Evolutionary conservation across 92 coral and sea anemone genomes (phyloP).

Genomic region (Pocillopora grandis): DNA sequence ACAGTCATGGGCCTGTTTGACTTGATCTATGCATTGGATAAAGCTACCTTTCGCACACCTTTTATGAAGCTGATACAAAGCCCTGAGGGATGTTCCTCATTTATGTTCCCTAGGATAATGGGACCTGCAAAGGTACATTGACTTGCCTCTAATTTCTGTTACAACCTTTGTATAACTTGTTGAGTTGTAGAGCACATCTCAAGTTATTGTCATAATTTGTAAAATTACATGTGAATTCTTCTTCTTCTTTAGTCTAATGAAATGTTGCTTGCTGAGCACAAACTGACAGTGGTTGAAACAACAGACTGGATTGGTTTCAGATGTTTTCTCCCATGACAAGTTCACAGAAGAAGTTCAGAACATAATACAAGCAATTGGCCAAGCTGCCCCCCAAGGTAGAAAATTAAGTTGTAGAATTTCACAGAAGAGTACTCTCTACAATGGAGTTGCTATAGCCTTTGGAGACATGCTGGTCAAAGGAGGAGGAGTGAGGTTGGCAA

Average conservation of each 20-base stretch:
- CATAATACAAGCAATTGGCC: conserved; percentile 72
- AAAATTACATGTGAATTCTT: background rate
- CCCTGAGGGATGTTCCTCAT: conserved; percentile 96
- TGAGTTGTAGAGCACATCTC: background rate
- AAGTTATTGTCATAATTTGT: too few relatives aligned
- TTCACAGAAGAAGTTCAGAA: conserved; percentile 73
- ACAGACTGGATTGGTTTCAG: conserved; percentile 72
- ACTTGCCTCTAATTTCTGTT: background rate
- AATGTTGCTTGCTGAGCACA: conserved; percentile 87
- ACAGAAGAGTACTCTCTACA: background rate
- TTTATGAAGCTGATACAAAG: conserved; percentile 95
- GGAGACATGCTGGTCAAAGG: background rate
- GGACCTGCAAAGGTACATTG: conserved; percentile 72
- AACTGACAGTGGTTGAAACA: conserved; percentile 84
- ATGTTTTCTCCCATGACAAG: conserved; percentile 82
- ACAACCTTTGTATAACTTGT: too few relatives aligned
- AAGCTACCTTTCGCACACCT: conserved; percentile 93
- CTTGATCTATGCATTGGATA: conserved; percentile 85
- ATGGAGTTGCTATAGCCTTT: background rate
- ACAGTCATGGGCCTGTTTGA: conserved; percentile 86
- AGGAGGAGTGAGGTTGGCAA: background rate
- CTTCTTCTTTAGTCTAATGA: conserved; percentile 74
- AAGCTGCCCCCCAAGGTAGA: conserved; percentile 84
- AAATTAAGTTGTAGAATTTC: background rate
- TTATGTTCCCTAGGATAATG: too few relatives aligned